A percentile compares a stretch with the other conserved stretches of the same genome.
phyloP scores from a whole-genome alignment of 2,113 vertebrate genomes.

The Oryctolagus cuniculus region DNA sequence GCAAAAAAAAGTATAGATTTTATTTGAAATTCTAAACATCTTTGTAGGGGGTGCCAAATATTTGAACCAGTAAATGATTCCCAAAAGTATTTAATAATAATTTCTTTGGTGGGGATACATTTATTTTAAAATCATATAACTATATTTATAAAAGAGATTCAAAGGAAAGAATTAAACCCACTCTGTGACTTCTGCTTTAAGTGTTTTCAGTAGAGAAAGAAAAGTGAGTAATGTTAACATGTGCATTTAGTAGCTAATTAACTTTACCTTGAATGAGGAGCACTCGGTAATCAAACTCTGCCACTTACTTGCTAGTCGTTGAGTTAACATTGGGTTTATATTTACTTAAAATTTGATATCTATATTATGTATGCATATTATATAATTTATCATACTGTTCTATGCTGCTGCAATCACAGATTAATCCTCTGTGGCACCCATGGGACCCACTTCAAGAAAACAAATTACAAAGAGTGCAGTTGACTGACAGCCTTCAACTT shows the following conservation, averaged over 20 bases:
- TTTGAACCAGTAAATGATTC: constrained; percentile 1
- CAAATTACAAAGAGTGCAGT: background rate
- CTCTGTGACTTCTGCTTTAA: background rate
- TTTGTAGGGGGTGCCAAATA: background rate
- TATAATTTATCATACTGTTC: background rate
- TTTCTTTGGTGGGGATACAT: background rate
- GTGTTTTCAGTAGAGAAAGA: background rate
- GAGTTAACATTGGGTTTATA: background rate
- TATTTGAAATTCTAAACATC: constrained; percentile 30
- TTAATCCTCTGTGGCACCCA: background rate
- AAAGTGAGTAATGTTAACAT: background rate
- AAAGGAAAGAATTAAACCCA: background rate
- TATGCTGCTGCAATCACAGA: background rate
- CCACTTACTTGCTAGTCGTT: background rate
- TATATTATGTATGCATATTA: background rate
- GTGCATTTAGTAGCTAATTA: background rate
- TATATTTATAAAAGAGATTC: background rate
- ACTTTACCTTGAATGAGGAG: background rate
- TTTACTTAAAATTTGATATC: background rate
- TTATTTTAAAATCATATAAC: background rate
- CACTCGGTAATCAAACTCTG: background rate
- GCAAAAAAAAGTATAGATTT: constrained; percentile 44
- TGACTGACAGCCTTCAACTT: background rate
- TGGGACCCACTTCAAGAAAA: background rate
- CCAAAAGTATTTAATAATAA: constrained; percentile 1